Conservation (phyloP, 2,113 vertebrate genomes). For the Cynoglossus semilaevis region DNA sequence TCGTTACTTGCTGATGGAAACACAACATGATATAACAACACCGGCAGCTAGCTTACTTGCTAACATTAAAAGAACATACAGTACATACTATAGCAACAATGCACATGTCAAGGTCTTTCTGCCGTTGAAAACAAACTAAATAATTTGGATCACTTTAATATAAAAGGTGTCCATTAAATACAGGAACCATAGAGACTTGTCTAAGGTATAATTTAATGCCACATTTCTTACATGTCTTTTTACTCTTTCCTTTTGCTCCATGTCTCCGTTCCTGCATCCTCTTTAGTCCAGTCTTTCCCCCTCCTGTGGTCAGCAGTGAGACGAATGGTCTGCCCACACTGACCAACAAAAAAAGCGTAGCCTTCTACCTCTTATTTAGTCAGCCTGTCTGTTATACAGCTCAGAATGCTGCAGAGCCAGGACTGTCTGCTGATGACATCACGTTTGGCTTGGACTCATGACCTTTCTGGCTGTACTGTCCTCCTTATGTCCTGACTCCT, state of each 20-base stretch:
- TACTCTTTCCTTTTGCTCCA: not conserved
- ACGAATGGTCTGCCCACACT: conserved; percentile 62
- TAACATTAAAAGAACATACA: too few relatives aligned
- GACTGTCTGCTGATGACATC: conserved; percentile 13
- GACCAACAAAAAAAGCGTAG: conserved; percentile 46
- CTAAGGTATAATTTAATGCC: not conserved
- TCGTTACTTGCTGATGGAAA: too few relatives aligned
- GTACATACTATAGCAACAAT: too few relatives aligned
- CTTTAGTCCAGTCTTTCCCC: not conserved
- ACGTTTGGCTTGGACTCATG: conserved; percentile 4
- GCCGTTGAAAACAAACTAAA: too few relatives aligned
- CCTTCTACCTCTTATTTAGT: conserved; percentile 43
- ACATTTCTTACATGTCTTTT: conserved; percentile 16
- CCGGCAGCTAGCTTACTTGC: too few relatives aligned
- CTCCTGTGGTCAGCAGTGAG: conserved; percentile 56
- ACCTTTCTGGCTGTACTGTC: conserved; percentile 6
- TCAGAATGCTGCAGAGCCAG: conserved; percentile 29
- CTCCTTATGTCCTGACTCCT: not conserved
- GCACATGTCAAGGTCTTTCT: too few relatives aligned
- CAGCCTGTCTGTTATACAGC: conserved; percentile 46
- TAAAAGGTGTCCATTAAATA: too few relatives aligned
- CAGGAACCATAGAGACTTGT: too few relatives aligned
- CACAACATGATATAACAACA: too few relatives aligned
- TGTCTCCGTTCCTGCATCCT: conserved; percentile 7
- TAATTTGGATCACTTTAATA: too few relatives aligned